Base-by-base conservation (phyloP, 1,140 invertebrate species). In the Leptinotarsa texana region DNA sequence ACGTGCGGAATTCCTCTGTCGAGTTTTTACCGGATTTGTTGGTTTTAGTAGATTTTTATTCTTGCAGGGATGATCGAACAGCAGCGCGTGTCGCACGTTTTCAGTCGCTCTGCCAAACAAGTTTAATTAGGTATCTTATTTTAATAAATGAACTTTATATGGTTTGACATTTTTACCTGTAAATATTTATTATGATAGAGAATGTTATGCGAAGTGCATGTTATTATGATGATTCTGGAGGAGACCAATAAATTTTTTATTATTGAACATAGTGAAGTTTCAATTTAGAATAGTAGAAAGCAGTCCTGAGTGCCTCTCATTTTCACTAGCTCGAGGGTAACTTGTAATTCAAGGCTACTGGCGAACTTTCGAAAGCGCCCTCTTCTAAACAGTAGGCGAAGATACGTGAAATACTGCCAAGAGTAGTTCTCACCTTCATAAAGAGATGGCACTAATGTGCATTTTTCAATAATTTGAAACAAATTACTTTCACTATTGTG, bases 81-180 rank as follows among this genome's bases (percentile, higher is more conserved):
- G 15, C n/a, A 57, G 51, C 15, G 51, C n/a, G 0, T 2, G 15
- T 57, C n/a, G 13, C 51, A 57, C n/a, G 51, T 18, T 57, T 57
- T 13, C 15, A 57, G 51, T 13, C 3, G n/a, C 51, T 57, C 51
- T 57, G 51, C 51, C 51, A 18, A 42, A 42, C 51, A 17, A 67
- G 27, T 73, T 76, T 42, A 75, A 71, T 75, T 78, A 78, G 75
- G 77, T 69, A 71, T 76, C 75, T 78, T 80, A 79, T 79, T 79
- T 79, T 79, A 80, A 74, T 80, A 75, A 79, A 78, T 72, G 73
- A 75, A 78, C 75, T 80, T 78, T 80, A 76, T 80, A 78, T 61
- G 75, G 51, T 57, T 57, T 69, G 74, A 76, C 62, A 51, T 57
- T 57, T 57, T 57, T 57, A 57, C 51, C n/a, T 57, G 51, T 57